Evolutionary conservation across 2,888 invertebrate genomes (phyloP), one percentile per base, ranked within the genome.

Genomic region (Apomyelois bistriatella): DNA sequence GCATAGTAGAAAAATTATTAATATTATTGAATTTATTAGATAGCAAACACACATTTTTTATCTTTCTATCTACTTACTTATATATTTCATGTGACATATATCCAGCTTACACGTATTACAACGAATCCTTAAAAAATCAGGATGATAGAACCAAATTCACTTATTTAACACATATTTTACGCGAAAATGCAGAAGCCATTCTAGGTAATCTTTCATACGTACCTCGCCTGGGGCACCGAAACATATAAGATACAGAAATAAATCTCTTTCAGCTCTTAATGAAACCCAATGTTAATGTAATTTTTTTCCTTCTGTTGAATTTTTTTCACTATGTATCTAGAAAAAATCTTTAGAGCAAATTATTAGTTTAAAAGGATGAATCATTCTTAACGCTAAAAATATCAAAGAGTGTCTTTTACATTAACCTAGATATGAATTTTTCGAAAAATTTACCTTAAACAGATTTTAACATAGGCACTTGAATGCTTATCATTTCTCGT

Each of bases 121-220:
- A 9, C 0, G 46, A 46, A 32, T 46, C n/a, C 43, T 43, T 43
- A 48, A 49, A 38, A 38, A 49, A 37, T 40, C 28, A 38, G 13
- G 36, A 36, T 17, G 10, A 12, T 12, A 40, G 9, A 40, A 43
- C 12, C 36, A 9, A 36, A 48, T 13, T 28, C 30, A 38, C 28
- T 38, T 15, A 51, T 13, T 22, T 35, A 41, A 38, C 13, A 13
- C 32, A 51, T 10, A 42, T 35, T 51, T 51, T 17, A 10, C n/a
- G 22, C 28, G 43, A 52, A 52, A 16, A 37, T 13, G 42, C 28
- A 49, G 36, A 43, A 52, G 43, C 43, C 22, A 56, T 55, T 48
- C 48, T 32, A 8, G 28, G 52, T 51, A 51, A 51, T 36, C 43
- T 51, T 51, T 51, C 16, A 42, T 41, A 56, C 63, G 64, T 68